Evolutionary conservation across 2,113 vertebrate species (phyloP).

Genomic region (Pedionomus torquatus): DNA sequence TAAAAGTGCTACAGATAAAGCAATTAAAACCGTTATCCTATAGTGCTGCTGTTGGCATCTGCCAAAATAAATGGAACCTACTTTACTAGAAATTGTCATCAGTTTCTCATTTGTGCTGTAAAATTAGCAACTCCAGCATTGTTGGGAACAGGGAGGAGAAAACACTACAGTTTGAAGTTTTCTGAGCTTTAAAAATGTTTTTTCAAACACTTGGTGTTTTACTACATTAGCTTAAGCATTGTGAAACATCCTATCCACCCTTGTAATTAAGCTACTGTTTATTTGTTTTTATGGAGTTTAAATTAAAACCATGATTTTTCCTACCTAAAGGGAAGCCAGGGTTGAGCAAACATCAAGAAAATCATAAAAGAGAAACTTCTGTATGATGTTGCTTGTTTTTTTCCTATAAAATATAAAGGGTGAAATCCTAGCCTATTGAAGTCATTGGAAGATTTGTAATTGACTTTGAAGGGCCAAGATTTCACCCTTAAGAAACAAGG

Average conservation of each 20-base stretch:
- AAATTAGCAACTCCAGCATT: slow-evolving; percentile 59
- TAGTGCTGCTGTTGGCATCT: neutral
- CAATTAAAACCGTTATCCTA: neutral
- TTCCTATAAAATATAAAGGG: slow-evolving; percentile 63
- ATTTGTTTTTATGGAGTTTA: slow-evolving; percentile 68
- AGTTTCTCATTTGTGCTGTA: slow-evolving; percentile 57
- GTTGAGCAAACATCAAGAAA: slow-evolving; percentile 66
- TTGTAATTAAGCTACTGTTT: slow-evolving; percentile 71
- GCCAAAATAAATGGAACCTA: slow-evolving; percentile 23
- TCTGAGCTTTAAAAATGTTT: slow-evolving; percentile 54
- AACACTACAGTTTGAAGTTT: slow-evolving; percentile 49
- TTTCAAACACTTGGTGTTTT: slow-evolving; percentile 64
- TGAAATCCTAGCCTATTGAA: slow-evolving; percentile 68
- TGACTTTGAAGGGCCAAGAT: slow-evolving; percentile 52
- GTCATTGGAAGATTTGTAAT: slow-evolving; percentile 61
- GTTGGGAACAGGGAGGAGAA: slow-evolving; percentile 52
- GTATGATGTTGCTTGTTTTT: slow-evolving; percentile 69
- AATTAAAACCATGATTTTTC: slow-evolving; percentile 67
- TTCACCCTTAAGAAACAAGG: slow-evolving; percentile 58
- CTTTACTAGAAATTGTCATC: slow-evolving; percentile 24
- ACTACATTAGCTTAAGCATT: slow-evolving; percentile 54
- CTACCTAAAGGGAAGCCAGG: slow-evolving; percentile 60
- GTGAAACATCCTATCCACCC: slow-evolving; percentile 59
- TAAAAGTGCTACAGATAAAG: neutral
- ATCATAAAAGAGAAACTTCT: slow-evolving; percentile 65